Conservation (phyloP, 2,113 vertebrate species). For the Cranoglanis bouderius region DNA sequence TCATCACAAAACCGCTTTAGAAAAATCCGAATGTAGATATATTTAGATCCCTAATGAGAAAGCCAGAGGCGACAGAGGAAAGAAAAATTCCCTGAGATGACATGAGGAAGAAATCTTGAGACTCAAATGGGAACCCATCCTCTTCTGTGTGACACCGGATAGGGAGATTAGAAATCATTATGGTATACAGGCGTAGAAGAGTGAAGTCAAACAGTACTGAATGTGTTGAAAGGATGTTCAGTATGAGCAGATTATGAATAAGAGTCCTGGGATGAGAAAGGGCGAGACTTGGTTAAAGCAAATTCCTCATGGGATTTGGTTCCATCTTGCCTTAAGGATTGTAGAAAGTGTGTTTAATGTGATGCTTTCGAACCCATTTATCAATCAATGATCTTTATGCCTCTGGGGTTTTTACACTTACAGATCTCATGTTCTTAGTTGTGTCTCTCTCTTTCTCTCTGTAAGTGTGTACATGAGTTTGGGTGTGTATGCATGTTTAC, state of each 20-base stretch:
- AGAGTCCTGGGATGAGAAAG: background rate
- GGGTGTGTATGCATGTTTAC: background rate
- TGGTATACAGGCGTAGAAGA: background rate
- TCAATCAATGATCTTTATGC: background rate
- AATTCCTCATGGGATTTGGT: background rate
- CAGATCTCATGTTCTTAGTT: background rate
- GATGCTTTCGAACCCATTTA: background rate
- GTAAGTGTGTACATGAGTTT: background rate
- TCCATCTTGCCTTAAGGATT: background rate
- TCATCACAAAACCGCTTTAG: background rate
- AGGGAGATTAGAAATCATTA: background rate
- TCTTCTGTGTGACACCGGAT: background rate
- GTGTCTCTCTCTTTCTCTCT: background rate
- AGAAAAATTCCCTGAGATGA: background rate
- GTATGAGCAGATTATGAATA: background rate
- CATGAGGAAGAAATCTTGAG: background rate
- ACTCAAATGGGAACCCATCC: background rate
- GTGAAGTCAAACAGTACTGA: background rate
- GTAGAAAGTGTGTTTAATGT: background rate
- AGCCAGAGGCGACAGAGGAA: background rate
- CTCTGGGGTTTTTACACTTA: background rate
- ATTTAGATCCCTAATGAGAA: background rate
- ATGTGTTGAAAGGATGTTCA: background rate
- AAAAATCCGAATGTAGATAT: background rate
- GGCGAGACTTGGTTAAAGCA: background rate